Conservation (phyloP, 2,888 invertebrate genomes). For the Teleiodes luculella region DNA sequence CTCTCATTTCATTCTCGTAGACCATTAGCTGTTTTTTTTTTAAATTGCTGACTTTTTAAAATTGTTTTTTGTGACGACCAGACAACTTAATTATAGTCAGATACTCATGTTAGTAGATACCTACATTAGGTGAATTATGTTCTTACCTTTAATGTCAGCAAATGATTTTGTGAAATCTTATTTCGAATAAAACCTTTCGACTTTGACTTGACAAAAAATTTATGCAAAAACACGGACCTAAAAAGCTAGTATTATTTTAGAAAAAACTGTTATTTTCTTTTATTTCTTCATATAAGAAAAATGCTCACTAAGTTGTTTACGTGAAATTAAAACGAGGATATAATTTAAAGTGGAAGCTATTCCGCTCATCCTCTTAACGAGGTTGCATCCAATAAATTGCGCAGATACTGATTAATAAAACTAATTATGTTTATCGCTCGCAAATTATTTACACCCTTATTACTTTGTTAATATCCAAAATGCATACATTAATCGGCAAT, state of each 20-base stretch:
- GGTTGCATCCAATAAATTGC: constrained; percentile 61
- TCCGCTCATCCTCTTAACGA: constrained; percentile 63
- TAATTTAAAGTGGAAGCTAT: constrained; percentile 59
- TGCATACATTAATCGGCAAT: constrained; percentile 37
- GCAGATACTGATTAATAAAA: constrained; percentile 63
- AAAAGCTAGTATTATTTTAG: no score
- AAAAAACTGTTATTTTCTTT: no score
- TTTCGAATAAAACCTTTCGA: no score
- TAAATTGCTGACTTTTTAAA: neutral
- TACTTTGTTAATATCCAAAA: constrained; percentile 43
- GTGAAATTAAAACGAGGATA: constrained; percentile 47
- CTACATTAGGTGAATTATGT: no score
- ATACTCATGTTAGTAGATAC: no score
- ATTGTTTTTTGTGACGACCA: neutral
- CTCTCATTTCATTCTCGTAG: constrained; percentile 21
- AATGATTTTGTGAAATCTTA: no score
- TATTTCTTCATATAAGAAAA: neutral
- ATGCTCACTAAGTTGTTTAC: constrained; percentile 31
- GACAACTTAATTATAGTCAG: no score
- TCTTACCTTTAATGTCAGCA: no score
- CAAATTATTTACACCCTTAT: constrained; percentile 49
- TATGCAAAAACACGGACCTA: no score
- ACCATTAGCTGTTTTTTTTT: neutral
- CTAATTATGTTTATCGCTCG: constrained; percentile 55
- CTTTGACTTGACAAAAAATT: no score